phyloP scores from a whole-genome alignment of 35 echinoderm and acorn worm genomes.

The Anneissia japonica region DNA sequence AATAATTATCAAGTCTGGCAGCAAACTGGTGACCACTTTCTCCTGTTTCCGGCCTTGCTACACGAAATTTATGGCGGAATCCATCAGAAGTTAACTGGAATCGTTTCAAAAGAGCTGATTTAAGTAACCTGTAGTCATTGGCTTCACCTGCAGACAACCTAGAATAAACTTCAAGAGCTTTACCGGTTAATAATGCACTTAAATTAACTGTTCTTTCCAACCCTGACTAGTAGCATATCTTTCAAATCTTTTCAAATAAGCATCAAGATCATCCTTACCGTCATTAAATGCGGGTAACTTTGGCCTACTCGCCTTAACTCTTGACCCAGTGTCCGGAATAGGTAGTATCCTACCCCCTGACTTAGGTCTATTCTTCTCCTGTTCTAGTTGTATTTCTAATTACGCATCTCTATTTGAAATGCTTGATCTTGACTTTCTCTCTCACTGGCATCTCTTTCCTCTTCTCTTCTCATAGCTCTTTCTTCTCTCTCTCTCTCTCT shows the following conservation, averaged over 20 bases:
- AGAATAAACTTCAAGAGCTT: background rate
- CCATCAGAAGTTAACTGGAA: background rate
- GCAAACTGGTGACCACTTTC: constrained; percentile 46
- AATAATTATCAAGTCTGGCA: constrained; percentile 34
- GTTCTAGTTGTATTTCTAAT: constrained; percentile 23
- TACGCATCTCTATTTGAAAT: background rate
- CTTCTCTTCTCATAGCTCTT: background rate
- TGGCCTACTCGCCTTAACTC: background rate
- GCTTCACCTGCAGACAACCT: background rate
- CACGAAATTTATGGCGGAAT: constrained; percentile 10
- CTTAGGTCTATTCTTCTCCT: background rate
- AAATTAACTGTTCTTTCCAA: constrained; percentile 21
- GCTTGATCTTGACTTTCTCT: background rate
- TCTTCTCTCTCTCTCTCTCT: background rate
- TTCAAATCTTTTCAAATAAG: constrained; percentile 31
- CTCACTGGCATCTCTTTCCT: background rate
- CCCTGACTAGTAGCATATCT: constrained; percentile 10
- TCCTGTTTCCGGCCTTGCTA: constrained; percentile 31
- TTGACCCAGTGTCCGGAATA: background rate
- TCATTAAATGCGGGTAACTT: constrained; percentile 33
- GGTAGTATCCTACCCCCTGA: background rate
- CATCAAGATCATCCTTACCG: constrained; percentile 22
- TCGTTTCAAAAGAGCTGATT: constrained; percentile 17
- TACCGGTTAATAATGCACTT: constrained; percentile 19
- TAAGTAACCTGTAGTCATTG: constrained; percentile 10